phyloP scores from a whole-genome alignment of 2,888 invertebrate species.

The Gibbula magus region DNA sequence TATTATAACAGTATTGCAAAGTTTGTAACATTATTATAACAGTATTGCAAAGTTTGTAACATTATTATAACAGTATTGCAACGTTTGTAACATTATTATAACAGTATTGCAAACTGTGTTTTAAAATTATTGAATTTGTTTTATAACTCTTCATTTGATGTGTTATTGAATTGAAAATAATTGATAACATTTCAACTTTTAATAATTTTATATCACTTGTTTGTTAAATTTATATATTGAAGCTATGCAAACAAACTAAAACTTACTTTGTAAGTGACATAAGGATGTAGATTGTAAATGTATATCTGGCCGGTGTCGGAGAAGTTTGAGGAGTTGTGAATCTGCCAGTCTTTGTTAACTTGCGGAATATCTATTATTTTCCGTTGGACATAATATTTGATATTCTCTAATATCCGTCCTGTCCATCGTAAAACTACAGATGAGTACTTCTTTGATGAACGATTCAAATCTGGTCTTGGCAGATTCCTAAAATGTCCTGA shows the following conservation, averaged over 20 bases:
- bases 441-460: slow-evolving; percentile 85
- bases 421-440: slow-evolving; percentile 88
- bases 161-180: too few species aligned
- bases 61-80: too few species aligned
- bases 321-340: slow-evolving; percentile 77
- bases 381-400: slow-evolving; percentile 83
- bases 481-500: slow-evolving; percentile 35
- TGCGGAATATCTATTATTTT: slow-evolving; percentile 76
- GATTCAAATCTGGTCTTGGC: slow-evolving; percentile 82
- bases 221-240: too few species aligned
- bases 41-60: too few species aligned
- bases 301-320: slow-evolving; percentile 48
- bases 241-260: neutral
- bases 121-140: too few species aligned
- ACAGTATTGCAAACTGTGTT: too few species aligned
- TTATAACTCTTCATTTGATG: too few species aligned
- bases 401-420: slow-evolving; percentile 75
- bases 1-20: too few species aligned
- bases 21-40: too few species aligned
- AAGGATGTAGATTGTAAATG: slow-evolving; percentile 88
- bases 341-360: slow-evolving; percentile 85
- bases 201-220: too few species aligned
- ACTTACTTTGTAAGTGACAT: slow-evolving; percentile 90
- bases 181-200: too few species aligned
- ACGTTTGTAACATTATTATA: too few species aligned